Base-by-base conservation (phyloP, 1,140 invertebrate genomes). In the Harlomillsia oculata region DNA sequence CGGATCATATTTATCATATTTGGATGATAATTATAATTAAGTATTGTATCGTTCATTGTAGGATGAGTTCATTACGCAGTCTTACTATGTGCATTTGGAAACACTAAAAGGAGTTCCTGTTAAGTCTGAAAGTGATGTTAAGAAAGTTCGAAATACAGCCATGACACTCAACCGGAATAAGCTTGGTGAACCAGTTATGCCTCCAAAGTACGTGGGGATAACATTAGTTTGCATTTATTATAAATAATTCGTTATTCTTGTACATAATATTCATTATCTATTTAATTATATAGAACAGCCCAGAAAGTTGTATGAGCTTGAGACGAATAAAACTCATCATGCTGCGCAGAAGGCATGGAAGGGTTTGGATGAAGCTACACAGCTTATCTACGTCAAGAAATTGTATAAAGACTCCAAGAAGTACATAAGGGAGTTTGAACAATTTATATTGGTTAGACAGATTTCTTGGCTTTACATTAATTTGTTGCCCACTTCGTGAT, bases 31-130 rank as follows among this genome's bases (percentile, higher is more conserved):
- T 16, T 13, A 25, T 18, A 9, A 23, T 9, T 8, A 25, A 48
- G 8, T 40, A 23, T 28, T n/a, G 36, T n/a, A 18, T 39, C 26
- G 8, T n/a, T 39, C 14, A 20, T 8, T 49, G 5, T 36, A 60
- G 57, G 26, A 53, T 16, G 20, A 54, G 18, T 60, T 60, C 49
- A 30, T 60, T 32, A 16, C 32, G 11, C 58, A 55, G 21, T 54
- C 45, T 1, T 46, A 37, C 20, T 30, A 55, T 16, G 50, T 41
- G 14, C 41, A 36, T 25, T 30, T 46, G 28, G 16, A 46, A 30
- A 30, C 11, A 16, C 6, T 6, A 49, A 9, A 46, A 11, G 18
- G 30, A 41, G 18, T n/a, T n/a, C n/a, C n/a, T n/a, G n/a, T n/a
- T n/a, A n/a, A n/a, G n/a, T n/a, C n/a, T n/a, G n/a, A n/a, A n/a